Percentiles rank a stretch among this genome's conserved stretches.
Evolutionary conservation across 2,797 vertebrate genomes (phyloP).

Genomic region (Schizothorax lantsangensis): DNA sequence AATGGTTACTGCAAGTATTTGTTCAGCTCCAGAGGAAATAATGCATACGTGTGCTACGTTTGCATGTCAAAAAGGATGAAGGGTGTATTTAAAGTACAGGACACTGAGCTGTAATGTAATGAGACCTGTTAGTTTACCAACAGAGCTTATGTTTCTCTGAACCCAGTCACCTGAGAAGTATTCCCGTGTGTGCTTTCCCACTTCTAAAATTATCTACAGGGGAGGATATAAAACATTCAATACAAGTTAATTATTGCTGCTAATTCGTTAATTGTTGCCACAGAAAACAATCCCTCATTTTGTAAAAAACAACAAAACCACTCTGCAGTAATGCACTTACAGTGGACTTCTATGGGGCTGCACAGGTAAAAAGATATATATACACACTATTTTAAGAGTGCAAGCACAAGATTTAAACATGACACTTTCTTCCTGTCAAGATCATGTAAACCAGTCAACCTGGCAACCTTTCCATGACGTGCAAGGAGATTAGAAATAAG

Average conservation of each 20-base stretch:
- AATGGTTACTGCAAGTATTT: background rate
- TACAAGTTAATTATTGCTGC: background rate
- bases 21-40: background rate
- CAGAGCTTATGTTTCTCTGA: slow-evolving; percentile 34
- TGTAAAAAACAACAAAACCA: background rate
- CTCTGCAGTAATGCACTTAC: background rate
- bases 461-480: background rate
- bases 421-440: background rate
- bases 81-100: slow-evolving; percentile 10
- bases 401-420: background rate
- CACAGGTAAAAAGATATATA: background rate
- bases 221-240: background rate
- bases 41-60: background rate
- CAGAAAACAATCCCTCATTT: background rate
- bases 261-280: background rate
- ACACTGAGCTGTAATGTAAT: slow-evolving; percentile 36
- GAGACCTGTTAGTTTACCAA: slow-evolving; percentile 32
- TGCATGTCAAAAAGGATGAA: slow-evolving; percentile 11
- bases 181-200: slow-evolving; percentile 3
- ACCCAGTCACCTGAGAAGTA: slow-evolving; percentile 23
- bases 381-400: background rate
- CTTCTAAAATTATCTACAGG: background rate
- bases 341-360: background rate
- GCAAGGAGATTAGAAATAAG: background rate
- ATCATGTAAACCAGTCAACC: background rate